Conservation (phyloP, 1,140 invertebrate genomes). For the Ips nitidus region DNA sequence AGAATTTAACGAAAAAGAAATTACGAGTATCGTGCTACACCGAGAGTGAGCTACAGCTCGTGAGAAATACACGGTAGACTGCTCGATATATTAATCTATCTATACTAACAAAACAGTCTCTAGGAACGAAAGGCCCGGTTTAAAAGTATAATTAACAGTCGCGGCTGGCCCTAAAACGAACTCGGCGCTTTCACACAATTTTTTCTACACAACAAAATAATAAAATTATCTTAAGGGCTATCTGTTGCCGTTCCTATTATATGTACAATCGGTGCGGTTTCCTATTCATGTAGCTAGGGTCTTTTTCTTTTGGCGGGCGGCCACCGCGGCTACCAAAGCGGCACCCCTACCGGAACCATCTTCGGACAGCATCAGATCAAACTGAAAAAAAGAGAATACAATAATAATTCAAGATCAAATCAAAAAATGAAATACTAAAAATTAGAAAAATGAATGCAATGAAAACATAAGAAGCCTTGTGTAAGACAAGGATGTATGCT, state of each 20-base stretch:
- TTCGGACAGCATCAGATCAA: constrained; percentile 95
- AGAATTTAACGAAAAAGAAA: too few species aligned
- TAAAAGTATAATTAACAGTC: background rate
- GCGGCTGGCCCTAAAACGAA: background rate
- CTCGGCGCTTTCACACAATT: constrained; percentile 5
- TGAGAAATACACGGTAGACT: too few species aligned
- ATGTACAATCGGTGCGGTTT: constrained; percentile 17
- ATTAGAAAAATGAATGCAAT: too few species aligned
- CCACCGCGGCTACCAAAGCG: constrained; percentile 95
- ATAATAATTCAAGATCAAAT: background rate
- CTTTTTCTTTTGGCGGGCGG: constrained; percentile 54
- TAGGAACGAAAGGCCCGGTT: constrained; percentile 21
- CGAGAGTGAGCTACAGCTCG: too few species aligned
- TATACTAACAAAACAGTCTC: too few species aligned
- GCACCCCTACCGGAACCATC: constrained; percentile 98
- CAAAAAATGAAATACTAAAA: background rate
- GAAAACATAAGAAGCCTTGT: too few species aligned
- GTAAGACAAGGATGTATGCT: too few species aligned
- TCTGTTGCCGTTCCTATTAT: constrained; percentile 13
- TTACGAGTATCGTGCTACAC: too few species aligned
- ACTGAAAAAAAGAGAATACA: constrained; percentile 64
- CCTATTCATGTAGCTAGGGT: constrained; percentile 30
- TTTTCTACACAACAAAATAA: constrained; percentile 19
- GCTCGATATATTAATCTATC: too few species aligned
- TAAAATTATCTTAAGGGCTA: constrained; percentile 19